Conservation (phyloP, 2,888 invertebrate genomes). For the Sabatieria punctata region DNA sequence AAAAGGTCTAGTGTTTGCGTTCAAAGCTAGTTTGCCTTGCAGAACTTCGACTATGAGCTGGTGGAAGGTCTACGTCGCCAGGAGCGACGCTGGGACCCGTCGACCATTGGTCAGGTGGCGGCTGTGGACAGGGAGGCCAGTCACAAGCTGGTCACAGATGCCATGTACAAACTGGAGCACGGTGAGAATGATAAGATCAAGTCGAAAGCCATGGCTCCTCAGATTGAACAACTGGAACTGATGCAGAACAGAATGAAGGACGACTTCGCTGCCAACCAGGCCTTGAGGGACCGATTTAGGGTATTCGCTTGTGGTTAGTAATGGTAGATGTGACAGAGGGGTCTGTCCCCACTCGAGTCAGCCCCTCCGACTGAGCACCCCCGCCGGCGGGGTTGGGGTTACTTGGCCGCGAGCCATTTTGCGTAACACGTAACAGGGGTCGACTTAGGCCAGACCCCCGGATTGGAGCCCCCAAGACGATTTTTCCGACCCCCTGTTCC, state of each 20-base stretch:
- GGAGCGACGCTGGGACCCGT: constrained; percentile 95
- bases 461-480: too few relatives aligned
- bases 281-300: constrained; percentile 64
- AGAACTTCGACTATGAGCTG: constrained; percentile 92
- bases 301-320: constrained; percentile 37
- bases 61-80: constrained; percentile 84
- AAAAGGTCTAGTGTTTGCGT: too few relatives aligned
- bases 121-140: constrained; percentile 61
- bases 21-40: too few relatives aligned
- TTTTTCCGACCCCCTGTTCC: too few relatives aligned
- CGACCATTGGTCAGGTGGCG: constrained; percentile 14
- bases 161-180: constrained; percentile 95
- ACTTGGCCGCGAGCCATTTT: too few relatives aligned
- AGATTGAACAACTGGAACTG: constrained; percentile 52
- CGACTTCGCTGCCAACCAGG: constrained; percentile 74
- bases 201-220: constrained; percentile 52
- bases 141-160: constrained; percentile 73
- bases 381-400: too few relatives aligned
- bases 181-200: constrained; percentile 57
- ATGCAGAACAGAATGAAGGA: constrained; percentile 73
- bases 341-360: too few relatives aligned
- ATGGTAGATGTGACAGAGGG: neutral
- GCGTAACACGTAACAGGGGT: too few relatives aligned
- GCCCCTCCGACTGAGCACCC: too few relatives aligned
- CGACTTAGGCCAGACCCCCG: too few relatives aligned